Evolutionary conservation across 2,797 vertebrate genomes (phyloP), one percentile per base, ranked within the genome.

Genomic region (Acridotheres tristis): DNA sequence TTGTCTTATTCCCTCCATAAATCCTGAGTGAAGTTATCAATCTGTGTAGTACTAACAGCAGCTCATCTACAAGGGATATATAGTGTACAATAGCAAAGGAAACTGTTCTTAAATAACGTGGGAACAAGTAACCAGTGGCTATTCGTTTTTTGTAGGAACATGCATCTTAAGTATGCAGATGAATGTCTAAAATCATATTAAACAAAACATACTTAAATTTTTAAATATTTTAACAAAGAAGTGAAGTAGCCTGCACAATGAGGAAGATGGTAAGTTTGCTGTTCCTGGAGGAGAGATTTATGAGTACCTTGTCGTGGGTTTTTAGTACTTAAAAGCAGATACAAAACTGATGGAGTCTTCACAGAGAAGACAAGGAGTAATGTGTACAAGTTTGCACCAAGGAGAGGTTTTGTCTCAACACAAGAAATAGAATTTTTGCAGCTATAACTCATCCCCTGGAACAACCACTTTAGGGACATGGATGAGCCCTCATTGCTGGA

Each of bases 181-280:
- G 55, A 47, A 51, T 10, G 2, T 38, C 51, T 67, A 11, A 32
- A 50, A 19, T 34, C 29, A 66, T n/a, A 42, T 19, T 0, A 0
- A 89, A 29, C 0, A 1, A 59, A 42, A 0, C 5, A 1, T 58
- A 25, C 54, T 65, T 42, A 32, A 42, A n/a, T 36, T 65, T 73
- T 61, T 10, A 74, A 81, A 57, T 42, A 4, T 12, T 6, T 54
- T 51, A 34, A 16, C 11, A 32, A 17, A 62, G 43, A 43, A 43
- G 14, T 17, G 1, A 69, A 7, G 47, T 36, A 74, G 50, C 8
- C 30, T 54, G 11, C 3, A 12, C 10, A 7, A 7, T 38, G 18
- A 78, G 14, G 5, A 76, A 61, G 9, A 13, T 58, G 8, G 50
- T 72, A 27, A 6, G 5, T 11, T 61, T 57, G 32, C 27, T 62